Conservation (phyloP, 2,888 invertebrate species). For the Diaperis boleti region DNA sequence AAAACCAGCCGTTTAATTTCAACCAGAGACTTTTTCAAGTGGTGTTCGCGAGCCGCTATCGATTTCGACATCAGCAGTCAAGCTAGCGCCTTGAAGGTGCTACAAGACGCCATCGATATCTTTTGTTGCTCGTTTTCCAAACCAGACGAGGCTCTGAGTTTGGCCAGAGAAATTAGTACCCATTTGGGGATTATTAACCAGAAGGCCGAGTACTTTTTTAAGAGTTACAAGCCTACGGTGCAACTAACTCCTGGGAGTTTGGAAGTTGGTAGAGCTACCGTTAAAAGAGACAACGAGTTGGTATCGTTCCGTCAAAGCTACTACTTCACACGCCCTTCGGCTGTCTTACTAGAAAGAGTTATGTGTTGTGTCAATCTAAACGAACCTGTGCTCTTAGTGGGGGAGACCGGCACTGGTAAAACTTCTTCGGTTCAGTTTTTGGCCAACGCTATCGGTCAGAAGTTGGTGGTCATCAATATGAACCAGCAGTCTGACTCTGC, state of each 20-base stretch:
- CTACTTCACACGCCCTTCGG: constrained; percentile 86
- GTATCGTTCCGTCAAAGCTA: constrained; percentile 69
- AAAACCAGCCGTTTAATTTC: constrained; percentile 77
- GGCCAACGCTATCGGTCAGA: constrained; percentile 85
- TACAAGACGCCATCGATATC: constrained; percentile 92
- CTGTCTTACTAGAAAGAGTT: constrained; percentile 88
- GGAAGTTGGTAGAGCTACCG: constrained; percentile 78
- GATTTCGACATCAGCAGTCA: constrained; percentile 81
- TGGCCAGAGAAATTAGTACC: constrained; percentile 82
- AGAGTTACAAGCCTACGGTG: constrained; percentile 83
- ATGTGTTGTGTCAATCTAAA: constrained; percentile 84
- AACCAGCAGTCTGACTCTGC: constrained; percentile 98
- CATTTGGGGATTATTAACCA: constrained; percentile 85
- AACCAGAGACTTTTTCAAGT: constrained; percentile 91
- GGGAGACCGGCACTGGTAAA: constrained; percentile 99
- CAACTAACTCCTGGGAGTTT: constrained; percentile 71
- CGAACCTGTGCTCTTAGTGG: constrained; percentile 94
- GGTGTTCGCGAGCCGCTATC: constrained; percentile 83
- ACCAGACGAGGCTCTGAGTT: constrained; percentile 73
- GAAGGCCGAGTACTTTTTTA: constrained; percentile 84
- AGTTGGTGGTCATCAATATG: constrained; percentile 95
- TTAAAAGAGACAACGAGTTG: constrained; percentile 57
- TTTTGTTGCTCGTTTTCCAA: constrained; percentile 85
- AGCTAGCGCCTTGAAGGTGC: constrained; percentile 76
- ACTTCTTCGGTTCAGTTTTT: constrained; percentile 95